These are phyloP conservation scores for Menidia menidia DNA, from an alignment of 2,797 vertebrate species.

Conservation along the genomic window DNA sequence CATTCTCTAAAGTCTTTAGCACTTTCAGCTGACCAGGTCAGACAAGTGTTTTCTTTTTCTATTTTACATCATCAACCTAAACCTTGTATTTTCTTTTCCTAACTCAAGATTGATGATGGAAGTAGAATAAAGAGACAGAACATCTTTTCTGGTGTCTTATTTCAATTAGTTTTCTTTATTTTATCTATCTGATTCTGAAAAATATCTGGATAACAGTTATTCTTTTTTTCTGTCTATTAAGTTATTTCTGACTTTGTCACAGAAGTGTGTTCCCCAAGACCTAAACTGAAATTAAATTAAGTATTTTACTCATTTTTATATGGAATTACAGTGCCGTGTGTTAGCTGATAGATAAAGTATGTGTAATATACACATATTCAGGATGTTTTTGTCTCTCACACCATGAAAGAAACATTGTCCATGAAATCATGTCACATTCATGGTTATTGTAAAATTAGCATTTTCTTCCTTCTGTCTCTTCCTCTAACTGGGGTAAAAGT, in stretches of 20 bases:
- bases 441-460: too few species aligned
- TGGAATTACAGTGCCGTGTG: too few species aligned
- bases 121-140: conserved; percentile 74
- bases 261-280: background rate
- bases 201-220: background rate
- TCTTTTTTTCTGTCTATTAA: background rate
- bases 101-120: conserved; percentile 69
- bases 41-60: conserved; percentile 61
- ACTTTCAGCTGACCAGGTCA: conserved; percentile 65
- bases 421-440: too few species aligned
- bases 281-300: background rate
- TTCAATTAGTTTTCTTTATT: background rate
- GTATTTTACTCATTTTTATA: too few species aligned
- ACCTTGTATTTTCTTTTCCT: conserved; percentile 73
- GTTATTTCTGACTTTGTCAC: background rate
- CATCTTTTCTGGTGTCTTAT: conserved; percentile 38
- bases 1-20: conserved; percentile 42
- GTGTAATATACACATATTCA: too few species aligned
- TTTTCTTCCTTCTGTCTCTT: too few species aligned
- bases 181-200: too few species aligned
- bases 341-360: too few species aligned
- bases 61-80: conserved; percentile 68
- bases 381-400: too few species aligned
- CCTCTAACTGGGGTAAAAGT: too few species aligned
- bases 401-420: too few species aligned